These are phyloP conservation scores for Melanostigma gelatinosum DNA, from an alignment of 2,113 vertebrate species.

Conservation along the genomic window DNA sequence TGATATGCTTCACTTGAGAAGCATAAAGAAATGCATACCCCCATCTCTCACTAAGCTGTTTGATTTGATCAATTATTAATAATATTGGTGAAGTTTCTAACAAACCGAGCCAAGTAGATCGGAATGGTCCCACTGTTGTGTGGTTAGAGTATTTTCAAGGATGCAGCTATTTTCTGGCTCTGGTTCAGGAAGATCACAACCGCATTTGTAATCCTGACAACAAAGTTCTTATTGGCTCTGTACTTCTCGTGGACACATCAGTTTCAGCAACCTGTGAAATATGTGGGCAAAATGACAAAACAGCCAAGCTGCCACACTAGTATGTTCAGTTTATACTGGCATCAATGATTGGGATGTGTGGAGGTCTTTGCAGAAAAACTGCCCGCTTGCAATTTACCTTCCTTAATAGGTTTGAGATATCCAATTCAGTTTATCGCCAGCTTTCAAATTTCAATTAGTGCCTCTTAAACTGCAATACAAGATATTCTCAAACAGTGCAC, in stretches of 20 bases:
- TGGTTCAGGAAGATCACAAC: not conserved
- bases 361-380: conserved; percentile 56
- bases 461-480: conserved; percentile 56
- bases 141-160: not conserved
- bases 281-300: not conserved
- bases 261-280: not conserved
- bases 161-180: not conserved
- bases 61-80: not conserved
- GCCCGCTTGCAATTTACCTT: conserved; percentile 71
- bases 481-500: conserved; percentile 43
- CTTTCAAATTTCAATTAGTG: conserved; percentile 72
- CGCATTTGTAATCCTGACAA: not conserved
- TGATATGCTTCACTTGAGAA: not conserved
- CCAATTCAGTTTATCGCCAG: conserved; percentile 54
- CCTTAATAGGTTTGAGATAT: conserved; percentile 59
- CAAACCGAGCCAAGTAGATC: not conserved
- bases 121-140: not conserved
- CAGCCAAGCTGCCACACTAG: not conserved
- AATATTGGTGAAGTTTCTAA: not conserved
- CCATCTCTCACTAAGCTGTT: not conserved
- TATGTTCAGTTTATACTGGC: not conserved
- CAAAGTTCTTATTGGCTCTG: not conserved
- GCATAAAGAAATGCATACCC: not conserved
- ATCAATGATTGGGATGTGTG: not conserved
- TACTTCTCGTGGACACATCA: not conserved